Base-by-base conservation (phyloP, 2,113 vertebrate genomes). In the Collichthys lucidus region DNA sequence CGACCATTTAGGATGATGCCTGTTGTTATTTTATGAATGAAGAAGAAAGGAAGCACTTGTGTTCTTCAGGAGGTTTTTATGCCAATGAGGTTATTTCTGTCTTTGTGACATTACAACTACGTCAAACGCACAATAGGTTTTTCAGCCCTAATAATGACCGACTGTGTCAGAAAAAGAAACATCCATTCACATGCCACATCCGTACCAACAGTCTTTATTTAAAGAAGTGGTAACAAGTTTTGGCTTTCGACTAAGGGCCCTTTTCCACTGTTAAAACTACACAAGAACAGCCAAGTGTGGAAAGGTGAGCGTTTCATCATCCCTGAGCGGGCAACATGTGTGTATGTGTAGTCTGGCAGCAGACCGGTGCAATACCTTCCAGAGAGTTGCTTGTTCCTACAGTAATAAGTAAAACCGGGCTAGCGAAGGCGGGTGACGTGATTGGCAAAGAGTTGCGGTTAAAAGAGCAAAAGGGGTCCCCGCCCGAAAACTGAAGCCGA, bases 181-280 rank as follows among this genome's bases (percentile, higher is more conserved):
- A 19, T 75, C 29, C n/a, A 46, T 46, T 57, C 66, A 59, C 72
- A 73, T 55, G 42, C 61, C 80, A 53, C 50, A 60, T 24, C 74
- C 19, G 9, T 12, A 74, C 61, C 70, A 81, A 82, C 73, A 64
- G 49, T 6, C 61, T 64, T 83, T 81, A 14, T 78, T 86, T 82
- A 74, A 86, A 71, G 71, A 88, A 79, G 84, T 85, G 83, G 60
- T 82, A 88, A 92, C 52, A 31, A 84, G 50, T 11, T 31, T 26
- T 80, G 86, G 88, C 83, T 69, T 66, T 55, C 44, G 44, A 83
- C 74, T 70, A 44, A 79, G 69, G 63, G 31, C 47, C 55, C 62
- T 71, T 84, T 88, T 86, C 88, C 86, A 89, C 84, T 69, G 63
- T 72, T 80, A 88, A 88, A 90, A 57, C 76, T 76, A 71, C 14